phyloP scores from a whole-genome alignment of 2,888 invertebrate genomes.

The Blastobasis adustella region DNA sequence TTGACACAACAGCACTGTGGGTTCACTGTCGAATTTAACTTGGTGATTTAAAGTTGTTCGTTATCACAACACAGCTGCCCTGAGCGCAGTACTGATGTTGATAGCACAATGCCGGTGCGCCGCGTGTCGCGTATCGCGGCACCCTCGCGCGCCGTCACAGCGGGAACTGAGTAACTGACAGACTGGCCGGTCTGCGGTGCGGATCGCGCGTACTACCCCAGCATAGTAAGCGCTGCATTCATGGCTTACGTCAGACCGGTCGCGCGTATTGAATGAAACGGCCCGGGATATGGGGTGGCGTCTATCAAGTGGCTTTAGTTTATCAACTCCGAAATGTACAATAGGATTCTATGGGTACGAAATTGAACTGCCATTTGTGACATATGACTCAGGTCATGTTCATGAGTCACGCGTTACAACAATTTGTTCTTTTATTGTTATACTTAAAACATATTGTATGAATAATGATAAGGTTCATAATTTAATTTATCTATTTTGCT shows the following conservation, averaged over 20 bases:
- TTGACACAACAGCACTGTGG: conserved; percentile 5
- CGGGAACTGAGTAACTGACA: conserved; percentile 45
- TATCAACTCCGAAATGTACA: too few species aligned
- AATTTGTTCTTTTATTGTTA: too few species aligned
- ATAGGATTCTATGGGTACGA: too few species aligned
- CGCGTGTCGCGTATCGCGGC: conserved; percentile 30
- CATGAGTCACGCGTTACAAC: too few species aligned
- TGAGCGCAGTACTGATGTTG: conserved; percentile 17
- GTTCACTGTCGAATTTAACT: conserved; percentile 16
- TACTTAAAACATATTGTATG: too few species aligned
- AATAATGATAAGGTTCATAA: too few species aligned
- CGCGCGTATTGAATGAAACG: conserved; percentile 55
- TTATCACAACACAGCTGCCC: conserved; percentile 24
- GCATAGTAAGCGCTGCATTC: conserved; percentile 49
- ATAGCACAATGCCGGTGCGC: conserved; percentile 16
- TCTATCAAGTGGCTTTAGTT: too few species aligned
- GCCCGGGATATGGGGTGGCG: conserved; percentile 2
- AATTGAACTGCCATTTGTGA: too few species aligned
- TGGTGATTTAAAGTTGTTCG: conserved; percentile 14
- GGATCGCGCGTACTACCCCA: conserved; percentile 12
- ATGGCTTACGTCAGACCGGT: conserved; percentile 57
- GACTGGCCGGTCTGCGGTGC: too few species aligned
- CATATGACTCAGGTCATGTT: too few species aligned
- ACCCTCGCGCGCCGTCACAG: conserved; percentile 38
- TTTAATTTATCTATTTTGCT: too few species aligned